Evolutionary conservation across 2,888 invertebrate genomes (phyloP).

Genomic region (Smittia sp.): DNA sequence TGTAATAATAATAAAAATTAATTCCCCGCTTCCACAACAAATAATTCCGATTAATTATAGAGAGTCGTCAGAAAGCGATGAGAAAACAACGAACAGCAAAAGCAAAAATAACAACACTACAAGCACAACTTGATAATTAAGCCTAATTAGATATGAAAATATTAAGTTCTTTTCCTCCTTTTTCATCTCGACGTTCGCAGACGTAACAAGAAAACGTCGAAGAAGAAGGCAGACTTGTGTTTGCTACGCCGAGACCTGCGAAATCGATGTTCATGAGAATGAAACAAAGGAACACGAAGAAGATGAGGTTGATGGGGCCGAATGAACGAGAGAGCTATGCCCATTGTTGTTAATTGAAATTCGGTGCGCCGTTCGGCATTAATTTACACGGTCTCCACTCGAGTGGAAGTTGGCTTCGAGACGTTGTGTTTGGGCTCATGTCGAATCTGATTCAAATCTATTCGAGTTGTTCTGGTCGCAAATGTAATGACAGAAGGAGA

Average conservation of each 20-base stretch:
- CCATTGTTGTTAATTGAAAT: constrained; percentile 18
- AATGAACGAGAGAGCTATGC: neutral
- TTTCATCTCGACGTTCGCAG: neutral
- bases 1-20: neutral
- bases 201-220: neutral
- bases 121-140: constrained; percentile 28
- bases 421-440: no score
- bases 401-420: constrained; percentile 1
- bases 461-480: neutral
- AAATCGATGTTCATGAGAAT: neutral
- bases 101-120: neutral
- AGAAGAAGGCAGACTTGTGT: neutral
- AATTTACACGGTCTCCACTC: neutral
- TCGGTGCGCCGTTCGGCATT: constrained; percentile 6
- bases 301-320: neutral
- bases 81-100: neutral
- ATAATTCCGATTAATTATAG: constrained; percentile 23
- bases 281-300: neutral
- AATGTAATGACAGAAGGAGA: no score
- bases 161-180: constrained; percentile 14
- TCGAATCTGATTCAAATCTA: neutral
- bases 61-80: constrained; percentile 11
- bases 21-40: neutral
- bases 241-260: neutral
- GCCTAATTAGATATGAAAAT: constrained; percentile 28